Conservation (phyloP, 2,797 vertebrate species). For the Scolopax bukidnonensis region DNA sequence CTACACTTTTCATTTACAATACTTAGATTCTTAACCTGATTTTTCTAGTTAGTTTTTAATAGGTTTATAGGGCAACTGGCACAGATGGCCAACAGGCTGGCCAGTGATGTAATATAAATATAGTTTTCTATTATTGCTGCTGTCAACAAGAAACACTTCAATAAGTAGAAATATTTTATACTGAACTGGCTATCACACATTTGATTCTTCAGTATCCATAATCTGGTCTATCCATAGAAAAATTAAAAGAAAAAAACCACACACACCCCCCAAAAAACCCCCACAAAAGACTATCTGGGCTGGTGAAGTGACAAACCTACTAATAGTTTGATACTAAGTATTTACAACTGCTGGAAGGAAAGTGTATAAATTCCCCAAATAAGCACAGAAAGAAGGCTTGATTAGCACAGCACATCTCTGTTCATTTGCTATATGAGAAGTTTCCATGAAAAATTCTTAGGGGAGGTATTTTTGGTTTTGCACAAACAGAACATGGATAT, state of each 20-base stretch:
- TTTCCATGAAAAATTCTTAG: background rate
- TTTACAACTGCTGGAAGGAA: background rate
- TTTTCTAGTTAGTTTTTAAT: background rate
- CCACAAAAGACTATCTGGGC: background rate
- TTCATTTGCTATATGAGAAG: background rate
- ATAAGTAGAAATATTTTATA: background rate
- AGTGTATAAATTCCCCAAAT: background rate
- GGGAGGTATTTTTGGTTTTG: background rate
- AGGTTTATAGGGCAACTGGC: background rate
- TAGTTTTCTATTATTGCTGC: background rate
- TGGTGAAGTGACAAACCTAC: background rate
- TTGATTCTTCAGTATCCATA: background rate
- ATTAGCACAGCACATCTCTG: background rate
- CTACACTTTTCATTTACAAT: background rate
- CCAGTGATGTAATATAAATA: background rate
- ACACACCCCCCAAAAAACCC: background rate
- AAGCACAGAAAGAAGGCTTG: background rate
- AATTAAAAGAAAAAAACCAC: background rate
- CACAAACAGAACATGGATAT: background rate
- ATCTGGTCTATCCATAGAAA: background rate
- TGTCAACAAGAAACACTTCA: background rate
- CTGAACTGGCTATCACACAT: background rate
- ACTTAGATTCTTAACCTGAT: background rate
- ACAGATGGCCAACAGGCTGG: background rate
- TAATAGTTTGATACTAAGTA: background rate